Percentiles rank a stretch among this genome's conserved stretches.
Evolutionary conservation across 2,797 vertebrate species (phyloP).

Genomic region (Gambelia wislizenii): DNA sequence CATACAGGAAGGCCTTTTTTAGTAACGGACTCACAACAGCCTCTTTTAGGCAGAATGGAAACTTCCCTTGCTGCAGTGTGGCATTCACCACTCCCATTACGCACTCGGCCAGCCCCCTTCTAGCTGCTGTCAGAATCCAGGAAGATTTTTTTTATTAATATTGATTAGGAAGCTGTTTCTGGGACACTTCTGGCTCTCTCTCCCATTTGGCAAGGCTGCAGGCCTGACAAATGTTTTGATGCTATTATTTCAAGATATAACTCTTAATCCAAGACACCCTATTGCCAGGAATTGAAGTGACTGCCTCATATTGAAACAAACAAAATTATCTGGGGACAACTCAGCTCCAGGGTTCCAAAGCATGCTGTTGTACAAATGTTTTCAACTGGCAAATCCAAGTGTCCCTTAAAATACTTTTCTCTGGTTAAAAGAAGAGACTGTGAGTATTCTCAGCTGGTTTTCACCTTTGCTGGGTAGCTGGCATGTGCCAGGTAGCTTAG

Average conservation of each 20-base stretch:
- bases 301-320: background rate
- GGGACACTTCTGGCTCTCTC: conserved; percentile 25
- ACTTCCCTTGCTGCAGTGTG: too few relatives aligned
- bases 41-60: too few relatives aligned
- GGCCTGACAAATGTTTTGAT: background rate
- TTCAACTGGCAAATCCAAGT: background rate
- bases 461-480: background rate
- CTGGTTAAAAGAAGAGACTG: background rate
- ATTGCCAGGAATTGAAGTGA: background rate
- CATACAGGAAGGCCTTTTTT: too few relatives aligned
- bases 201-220: background rate
- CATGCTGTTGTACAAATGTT: background rate
- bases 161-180: conserved; percentile 23
- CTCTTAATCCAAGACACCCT: background rate
- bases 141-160: conserved; percentile 20
- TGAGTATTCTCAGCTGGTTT: background rate
- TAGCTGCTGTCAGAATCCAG: too few relatives aligned
- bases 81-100: too few relatives aligned
- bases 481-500: background rate
- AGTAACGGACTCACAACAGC: too few relatives aligned
- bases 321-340: background rate
- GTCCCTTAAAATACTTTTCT: background rate
- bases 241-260: background rate
- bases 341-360: background rate
- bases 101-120: too few relatives aligned